Base-by-base conservation (phyloP, 2,797 vertebrate species). In the Bradypodion pumilum region DNA sequence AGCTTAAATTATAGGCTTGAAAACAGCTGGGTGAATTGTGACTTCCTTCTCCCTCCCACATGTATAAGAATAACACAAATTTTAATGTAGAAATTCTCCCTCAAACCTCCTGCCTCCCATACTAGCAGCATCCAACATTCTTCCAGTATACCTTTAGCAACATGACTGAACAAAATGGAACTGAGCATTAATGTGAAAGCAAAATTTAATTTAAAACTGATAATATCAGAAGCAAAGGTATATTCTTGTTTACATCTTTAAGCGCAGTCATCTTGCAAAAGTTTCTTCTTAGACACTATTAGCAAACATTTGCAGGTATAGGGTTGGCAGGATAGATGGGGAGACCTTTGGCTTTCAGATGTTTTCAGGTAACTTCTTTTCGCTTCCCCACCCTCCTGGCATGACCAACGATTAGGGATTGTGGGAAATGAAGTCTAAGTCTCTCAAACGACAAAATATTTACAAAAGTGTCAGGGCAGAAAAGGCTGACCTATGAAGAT, bases 151-250 rank as follows among this genome's bases (percentile, higher is more conserved):
- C 76, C 40, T 29, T 10, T 42, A 29, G 44, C 44, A 79, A 66
- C 42, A 29, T n/a, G 62, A 46, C 7, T 32, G 59, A 84, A n/a
- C 3, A 16, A 59, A 40, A 37, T 16, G 9, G n/a, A n/a, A 29
- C 35, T 7, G 68, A 40, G 19, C 25, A 23, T 66, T 77, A 68
- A 84, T 70, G 85, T 62, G 60, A 56, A 56, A 87, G 62, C 49
- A 82, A 80, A 81, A 87, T 85, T 88, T 1, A 82, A 10, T 66
- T 88, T 35, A 25, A 49, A 65, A 91, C 65, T 27, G 65, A 86
- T 37, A 7, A 72, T 83, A 66, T 62, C 29, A 56, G 40, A 82
- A 80, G 35, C 35, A n/a, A 49, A 72, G 74, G 27, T 21, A 78
- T 63, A 74, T 27, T 15, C 25, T 80, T 42, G 1, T 66, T 32